Evolutionary conservation across 2,113 vertebrate genomes (phyloP).

Genomic region (Xenopus laevis): DNA sequence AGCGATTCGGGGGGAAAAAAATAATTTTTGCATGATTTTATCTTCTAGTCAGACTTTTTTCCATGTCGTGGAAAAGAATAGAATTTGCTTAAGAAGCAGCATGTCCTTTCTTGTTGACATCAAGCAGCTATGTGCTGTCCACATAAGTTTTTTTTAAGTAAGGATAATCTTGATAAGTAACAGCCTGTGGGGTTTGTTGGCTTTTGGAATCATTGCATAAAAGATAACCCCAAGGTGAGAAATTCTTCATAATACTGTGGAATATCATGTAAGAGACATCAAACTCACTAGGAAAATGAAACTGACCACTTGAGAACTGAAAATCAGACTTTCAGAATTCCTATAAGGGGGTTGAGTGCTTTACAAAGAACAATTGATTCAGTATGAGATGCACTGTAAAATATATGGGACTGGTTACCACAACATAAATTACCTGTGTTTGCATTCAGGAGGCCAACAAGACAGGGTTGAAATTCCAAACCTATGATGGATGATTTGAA

Average conservation of each 20-base stretch:
- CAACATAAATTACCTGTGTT: background rate
- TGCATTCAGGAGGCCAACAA: background rate
- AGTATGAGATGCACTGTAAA: background rate
- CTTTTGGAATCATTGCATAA: too few species aligned
- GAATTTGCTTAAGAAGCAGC: too few species aligned
- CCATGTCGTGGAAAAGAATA: too few species aligned
- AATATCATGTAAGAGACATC: background rate
- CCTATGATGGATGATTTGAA: background rate
- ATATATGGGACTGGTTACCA: background rate
- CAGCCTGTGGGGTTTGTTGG: too few species aligned
- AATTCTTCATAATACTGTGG: background rate
- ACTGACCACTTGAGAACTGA: background rate
- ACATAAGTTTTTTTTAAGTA: background rate
- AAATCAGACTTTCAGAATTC: background rate
- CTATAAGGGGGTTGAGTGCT: background rate
- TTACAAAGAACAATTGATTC: background rate
- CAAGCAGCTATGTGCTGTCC: background rate
- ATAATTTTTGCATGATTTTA: too few species aligned
- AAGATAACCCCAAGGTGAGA: background rate
- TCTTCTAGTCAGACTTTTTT: too few species aligned
- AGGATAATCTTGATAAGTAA: too few species aligned
- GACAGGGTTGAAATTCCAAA: background rate
- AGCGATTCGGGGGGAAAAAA: too few species aligned
- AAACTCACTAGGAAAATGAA: background rate
- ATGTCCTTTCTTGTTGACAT: background rate